Percentiles rank a stretch among this genome's conserved stretches.
Evolutionary conservation across 2,797 vertebrate genomes (phyloP).

Genomic region (Anolis apletophallus): DNA sequence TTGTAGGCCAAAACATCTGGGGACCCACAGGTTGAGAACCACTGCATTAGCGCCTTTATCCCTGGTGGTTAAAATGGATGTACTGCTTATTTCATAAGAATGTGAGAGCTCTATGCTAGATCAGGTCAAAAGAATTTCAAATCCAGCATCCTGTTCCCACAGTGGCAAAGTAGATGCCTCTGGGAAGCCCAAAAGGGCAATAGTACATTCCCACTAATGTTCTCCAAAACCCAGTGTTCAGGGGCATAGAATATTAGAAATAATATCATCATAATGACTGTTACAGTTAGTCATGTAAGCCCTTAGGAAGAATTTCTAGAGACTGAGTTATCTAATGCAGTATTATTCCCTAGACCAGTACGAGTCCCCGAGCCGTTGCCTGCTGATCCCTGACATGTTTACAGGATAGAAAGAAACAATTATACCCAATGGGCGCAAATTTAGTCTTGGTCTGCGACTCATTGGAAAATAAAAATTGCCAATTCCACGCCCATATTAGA

Average conservation of each 20-base stretch:
- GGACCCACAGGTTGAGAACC: no score
- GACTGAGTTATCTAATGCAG: neutral
- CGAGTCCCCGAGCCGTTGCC: no score
- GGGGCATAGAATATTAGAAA: neutral
- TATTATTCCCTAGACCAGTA: no score
- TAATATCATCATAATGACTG: neutral
- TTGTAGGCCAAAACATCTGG: no score
- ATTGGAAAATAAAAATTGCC: no score
- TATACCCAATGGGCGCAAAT: no score
- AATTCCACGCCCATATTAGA: no score
- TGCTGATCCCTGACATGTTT: no score
- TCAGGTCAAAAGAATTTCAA: neutral
- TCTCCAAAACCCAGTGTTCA: neutral
- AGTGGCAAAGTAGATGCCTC: neutral
- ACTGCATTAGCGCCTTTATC: neutral
- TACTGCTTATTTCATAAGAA: neutral
- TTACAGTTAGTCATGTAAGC: neutral
- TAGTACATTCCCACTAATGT: neutral
- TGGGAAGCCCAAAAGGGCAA: neutral
- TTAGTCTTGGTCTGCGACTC: no score
- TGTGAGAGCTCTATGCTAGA: neutral
- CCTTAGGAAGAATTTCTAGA: neutral
- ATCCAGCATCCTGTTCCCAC: neutral
- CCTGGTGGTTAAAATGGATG: neutral
- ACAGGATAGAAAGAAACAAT: no score